phyloP scores from a whole-genome alignment of 2,888 invertebrate genomes.

The Pseudococcus longispinus region DNA sequence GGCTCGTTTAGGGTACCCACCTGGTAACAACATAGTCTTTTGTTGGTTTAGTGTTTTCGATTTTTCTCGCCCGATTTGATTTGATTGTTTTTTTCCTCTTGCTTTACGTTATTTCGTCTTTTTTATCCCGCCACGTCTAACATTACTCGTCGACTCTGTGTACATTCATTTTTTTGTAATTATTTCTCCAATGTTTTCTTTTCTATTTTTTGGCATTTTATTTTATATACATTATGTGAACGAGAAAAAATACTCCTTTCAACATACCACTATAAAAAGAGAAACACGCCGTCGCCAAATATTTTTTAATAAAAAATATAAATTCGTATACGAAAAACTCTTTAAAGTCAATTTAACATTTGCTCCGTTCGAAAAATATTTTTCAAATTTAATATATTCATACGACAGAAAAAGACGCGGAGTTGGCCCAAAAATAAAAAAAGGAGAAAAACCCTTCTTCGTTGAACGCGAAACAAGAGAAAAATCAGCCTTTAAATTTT shows the following conservation, averaged over 20 bases:
- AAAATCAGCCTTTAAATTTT: slow-evolving; percentile 34
- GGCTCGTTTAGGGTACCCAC: slow-evolving; percentile 42
- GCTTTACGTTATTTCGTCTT: not conserved
- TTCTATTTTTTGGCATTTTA: not conserved
- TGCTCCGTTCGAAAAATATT: slow-evolving; percentile 10
- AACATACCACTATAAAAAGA: not conserved
- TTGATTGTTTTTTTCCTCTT: slow-evolving; percentile 30
- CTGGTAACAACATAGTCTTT: slow-evolving; percentile 39
- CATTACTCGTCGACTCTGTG: not conserved
- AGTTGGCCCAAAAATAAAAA: not conserved
- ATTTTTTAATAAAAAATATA: slow-evolving; percentile 34
- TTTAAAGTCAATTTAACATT: slow-evolving; percentile 34
- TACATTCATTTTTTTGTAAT: not conserved
- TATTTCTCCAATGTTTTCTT: not conserved
- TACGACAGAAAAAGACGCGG: not conserved
- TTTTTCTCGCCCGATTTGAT: slow-evolving; percentile 35
- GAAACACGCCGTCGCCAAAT: slow-evolving; percentile 24
- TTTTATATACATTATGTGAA: not conserved
- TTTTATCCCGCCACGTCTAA: not conserved
- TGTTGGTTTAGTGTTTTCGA: slow-evolving; percentile 40
- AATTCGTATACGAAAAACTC: slow-evolving; percentile 8
- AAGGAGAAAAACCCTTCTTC: not conserved
- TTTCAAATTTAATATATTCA: slow-evolving; percentile 34
- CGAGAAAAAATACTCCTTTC: not conserved
- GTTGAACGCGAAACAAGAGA: slow-evolving; percentile 23